Conservation (phyloP, 1,140 invertebrate species). For the Holcopasites calliopsidis region DNA sequence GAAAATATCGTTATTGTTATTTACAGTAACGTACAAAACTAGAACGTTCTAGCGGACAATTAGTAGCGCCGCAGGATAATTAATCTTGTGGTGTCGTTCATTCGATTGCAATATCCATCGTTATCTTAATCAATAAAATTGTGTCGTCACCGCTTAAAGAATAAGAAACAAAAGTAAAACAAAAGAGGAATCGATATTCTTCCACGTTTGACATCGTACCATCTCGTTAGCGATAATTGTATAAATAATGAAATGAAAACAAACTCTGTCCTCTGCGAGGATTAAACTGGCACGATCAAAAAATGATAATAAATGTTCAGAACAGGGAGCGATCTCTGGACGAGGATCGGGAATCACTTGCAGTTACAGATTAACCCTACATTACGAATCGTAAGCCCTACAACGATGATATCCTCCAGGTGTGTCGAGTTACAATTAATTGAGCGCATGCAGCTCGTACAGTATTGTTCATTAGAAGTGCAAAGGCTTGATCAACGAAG, state of each 20-base stretch:
- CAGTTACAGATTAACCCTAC: slow-evolving; percentile 3
- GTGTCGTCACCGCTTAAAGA: not conserved
- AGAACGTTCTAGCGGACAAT: slow-evolving; percentile 24
- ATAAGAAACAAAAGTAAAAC: not conserved
- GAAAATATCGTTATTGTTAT: slow-evolving; percentile 43
- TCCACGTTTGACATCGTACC: not conserved
- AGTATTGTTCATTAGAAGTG: slow-evolving; percentile 36
- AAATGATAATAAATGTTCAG: not conserved
- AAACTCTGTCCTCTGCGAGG: too few species aligned
- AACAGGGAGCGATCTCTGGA: not conserved
- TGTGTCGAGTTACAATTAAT: slow-evolving; percentile 38
- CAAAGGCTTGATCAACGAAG: slow-evolving; percentile 44
- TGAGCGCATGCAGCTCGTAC: slow-evolving; percentile 44
- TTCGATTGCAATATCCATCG: not conserved
- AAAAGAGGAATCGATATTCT: not conserved
- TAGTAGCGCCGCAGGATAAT: not conserved
- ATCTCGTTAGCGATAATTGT: too few species aligned
- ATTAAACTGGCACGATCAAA: slow-evolving; percentile 40
- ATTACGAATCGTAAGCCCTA: slow-evolving; percentile 23
- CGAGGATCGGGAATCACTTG: slow-evolving; percentile 13
- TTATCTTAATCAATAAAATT: slow-evolving; percentile 13
- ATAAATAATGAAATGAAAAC: not conserved
- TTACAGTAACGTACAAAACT: slow-evolving; percentile 50
- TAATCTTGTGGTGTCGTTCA: not conserved
- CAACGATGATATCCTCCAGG: slow-evolving; percentile 4